Conservation (phyloP, 1,140 invertebrate species). For the Lepidurus apus region DNA sequence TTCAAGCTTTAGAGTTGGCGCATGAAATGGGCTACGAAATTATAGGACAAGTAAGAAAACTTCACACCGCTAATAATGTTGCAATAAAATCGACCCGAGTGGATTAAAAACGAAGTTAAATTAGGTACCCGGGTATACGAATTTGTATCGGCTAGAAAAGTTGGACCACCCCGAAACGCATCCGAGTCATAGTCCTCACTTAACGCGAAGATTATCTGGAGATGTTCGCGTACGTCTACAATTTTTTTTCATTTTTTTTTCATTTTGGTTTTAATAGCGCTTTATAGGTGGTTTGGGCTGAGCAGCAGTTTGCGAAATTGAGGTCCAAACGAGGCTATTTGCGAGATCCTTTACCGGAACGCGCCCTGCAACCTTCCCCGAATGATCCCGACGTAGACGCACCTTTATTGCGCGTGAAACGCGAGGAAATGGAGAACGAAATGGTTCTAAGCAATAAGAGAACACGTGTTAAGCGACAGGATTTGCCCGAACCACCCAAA, state of each 20-base stretch:
- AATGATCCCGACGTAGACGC: conserved; percentile 23
- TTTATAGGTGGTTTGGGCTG: conserved; percentile 60
- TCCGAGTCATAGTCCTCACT: conserved; percentile 38
- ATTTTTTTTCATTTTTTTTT: background rate
- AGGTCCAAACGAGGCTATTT: conserved; percentile 59
- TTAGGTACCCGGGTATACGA: conserved; percentile 53
- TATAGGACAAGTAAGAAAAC: conserved; percentile 47
- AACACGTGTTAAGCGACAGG: background rate
- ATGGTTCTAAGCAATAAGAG: background rate
- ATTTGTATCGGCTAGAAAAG: conserved; percentile 54
- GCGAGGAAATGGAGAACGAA: background rate
- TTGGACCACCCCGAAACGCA: conserved; percentile 42
- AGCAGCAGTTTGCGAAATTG: conserved; percentile 57
- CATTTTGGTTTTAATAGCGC: conserved; percentile 29
- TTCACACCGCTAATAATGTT: background rate
- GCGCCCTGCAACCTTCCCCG: background rate
- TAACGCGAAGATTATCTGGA: conserved; percentile 43
- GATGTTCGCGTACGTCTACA: conserved; percentile 46
- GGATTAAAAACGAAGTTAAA: conserved; percentile 25
- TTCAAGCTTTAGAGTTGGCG: conserved; percentile 48
- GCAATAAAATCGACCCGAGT: background rate
- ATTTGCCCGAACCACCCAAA: conserved; percentile 25
- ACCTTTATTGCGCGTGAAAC: conserved; percentile 27
- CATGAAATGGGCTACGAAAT: conserved; percentile 50
- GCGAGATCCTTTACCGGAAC: background rate